A percentile compares a stretch with the other conserved stretches of the same genome.
Conservation (phyloP, 2,888 invertebrate species). For the Diplolepis rosae region DNA sequence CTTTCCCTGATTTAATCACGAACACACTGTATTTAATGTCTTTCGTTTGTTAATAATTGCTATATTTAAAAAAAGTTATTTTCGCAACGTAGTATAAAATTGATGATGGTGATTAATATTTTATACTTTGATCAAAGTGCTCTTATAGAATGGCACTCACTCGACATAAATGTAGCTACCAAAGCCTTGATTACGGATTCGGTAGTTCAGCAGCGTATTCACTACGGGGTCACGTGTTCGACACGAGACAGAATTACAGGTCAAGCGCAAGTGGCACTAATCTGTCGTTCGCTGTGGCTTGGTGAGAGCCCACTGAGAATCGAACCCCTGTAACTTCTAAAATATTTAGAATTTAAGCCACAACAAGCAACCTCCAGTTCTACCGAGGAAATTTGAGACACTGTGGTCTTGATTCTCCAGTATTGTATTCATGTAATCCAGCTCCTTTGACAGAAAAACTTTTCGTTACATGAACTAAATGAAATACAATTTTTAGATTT, state of each 20-base stretch:
- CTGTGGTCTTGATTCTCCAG: not conserved
- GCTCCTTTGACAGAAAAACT: not conserved
- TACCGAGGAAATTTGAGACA: conserved; percentile 14
- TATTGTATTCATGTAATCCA: not conserved
- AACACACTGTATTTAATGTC: too few species aligned
- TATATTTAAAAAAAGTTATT: too few species aligned
- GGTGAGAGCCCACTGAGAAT: conserved; percentile 16
- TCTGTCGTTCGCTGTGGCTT: conserved; percentile 4
- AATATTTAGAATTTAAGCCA: conserved; percentile 15
- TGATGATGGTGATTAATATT: not conserved
- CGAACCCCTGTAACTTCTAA: conserved; percentile 25
- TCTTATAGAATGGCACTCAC: not conserved
- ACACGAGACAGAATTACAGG: not conserved
- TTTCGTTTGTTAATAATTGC: too few species aligned
- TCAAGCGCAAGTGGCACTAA: conserved; percentile 7
- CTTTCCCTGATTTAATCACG: too few species aligned
- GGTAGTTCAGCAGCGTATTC: not conserved
- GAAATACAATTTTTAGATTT: too few species aligned
- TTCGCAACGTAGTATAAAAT: conserved; percentile 33
- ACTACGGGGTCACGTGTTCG: conserved; percentile 13
- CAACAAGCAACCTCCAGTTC: not conserved
- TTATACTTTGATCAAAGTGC: not conserved
- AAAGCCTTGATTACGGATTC: not conserved
- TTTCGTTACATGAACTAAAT: not conserved
- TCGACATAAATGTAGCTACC: not conserved